These are phyloP conservation scores for Merluccius polli DNA, from an alignment of 2,797 vertebrate genomes.

Conservation along the genomic window DNA sequence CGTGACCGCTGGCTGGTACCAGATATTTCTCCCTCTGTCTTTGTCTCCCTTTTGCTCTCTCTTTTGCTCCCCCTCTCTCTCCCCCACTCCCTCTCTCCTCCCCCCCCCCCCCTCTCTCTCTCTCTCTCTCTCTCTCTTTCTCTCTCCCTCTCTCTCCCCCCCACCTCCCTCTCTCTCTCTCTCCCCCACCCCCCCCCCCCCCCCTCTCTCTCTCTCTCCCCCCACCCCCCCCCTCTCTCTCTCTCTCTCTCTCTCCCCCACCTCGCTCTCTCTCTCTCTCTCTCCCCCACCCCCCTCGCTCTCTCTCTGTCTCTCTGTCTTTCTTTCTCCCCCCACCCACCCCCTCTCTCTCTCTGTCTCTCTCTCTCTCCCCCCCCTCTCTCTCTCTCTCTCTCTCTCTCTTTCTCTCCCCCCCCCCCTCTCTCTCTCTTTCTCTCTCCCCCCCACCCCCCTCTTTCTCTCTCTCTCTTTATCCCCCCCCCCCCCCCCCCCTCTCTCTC, in stretches of 20 bases:
- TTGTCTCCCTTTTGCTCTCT: conserved; percentile 14
- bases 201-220: not conserved
- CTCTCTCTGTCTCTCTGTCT: conserved; percentile 11
- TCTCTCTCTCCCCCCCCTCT: no score
- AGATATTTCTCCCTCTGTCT: conserved; percentile 9
- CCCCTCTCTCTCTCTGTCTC: not conserved
- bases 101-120: conserved; percentile 15
- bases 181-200: not conserved
- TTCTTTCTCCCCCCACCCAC: not conserved
- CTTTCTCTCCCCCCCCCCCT: no score
- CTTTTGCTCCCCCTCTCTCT: conserved; percentile 2
- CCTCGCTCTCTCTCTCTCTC: conserved; percentile 17
- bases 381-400: no score
- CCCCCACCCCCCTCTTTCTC: not conserved
- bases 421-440: not conserved
- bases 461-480: conserved; percentile 5
- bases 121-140: conserved; percentile 1
- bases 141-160: conserved; percentile 21
- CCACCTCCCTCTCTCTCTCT: conserved; percentile 10
- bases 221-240: conserved; percentile 5
- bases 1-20: conserved; percentile 41
- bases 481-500: not conserved
- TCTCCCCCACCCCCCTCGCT: no score
- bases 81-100: conserved; percentile 21
- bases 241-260: conserved; percentile 1